Percentiles rank a stretch among this genome's conserved stretches.
phyloP scores from a whole-genome alignment of 2,113 vertebrate genomes.

The Megaptera novaeangliae region DNA sequence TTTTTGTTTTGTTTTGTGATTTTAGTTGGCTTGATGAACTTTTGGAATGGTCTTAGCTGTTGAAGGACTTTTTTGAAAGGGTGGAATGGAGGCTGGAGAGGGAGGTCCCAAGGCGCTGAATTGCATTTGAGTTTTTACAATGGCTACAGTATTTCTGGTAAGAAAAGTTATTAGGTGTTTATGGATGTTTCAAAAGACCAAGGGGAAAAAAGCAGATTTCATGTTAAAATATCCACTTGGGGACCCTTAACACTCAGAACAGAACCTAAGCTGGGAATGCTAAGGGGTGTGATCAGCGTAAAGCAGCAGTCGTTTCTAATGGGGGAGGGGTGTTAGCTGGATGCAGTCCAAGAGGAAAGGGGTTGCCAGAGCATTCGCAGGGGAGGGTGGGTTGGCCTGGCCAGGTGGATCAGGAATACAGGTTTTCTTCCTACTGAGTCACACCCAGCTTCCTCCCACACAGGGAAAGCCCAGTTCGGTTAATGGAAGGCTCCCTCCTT shows the following conservation, averaged over 20 bases:
- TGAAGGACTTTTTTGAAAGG: background rate
- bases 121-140: slow-evolving; percentile 46
- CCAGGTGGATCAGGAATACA: background rate
- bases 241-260: slow-evolving; percentile 70
- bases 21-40: slow-evolving; percentile 12
- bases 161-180: slow-evolving; percentile 78
- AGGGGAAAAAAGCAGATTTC: slow-evolving; percentile 56
- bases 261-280: slow-evolving; percentile 57
- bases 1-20: slow-evolving; percentile 45
- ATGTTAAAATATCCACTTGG: slow-evolving; percentile 63
- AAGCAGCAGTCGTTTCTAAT: slow-evolving; percentile 24
- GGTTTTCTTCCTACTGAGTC: background rate
- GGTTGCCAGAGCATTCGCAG: background rate
- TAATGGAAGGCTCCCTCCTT: background rate
- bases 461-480: background rate
- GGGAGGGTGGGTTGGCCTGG: background rate
- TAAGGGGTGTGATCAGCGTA: slow-evolving; percentile 26
- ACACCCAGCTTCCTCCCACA: background rate
- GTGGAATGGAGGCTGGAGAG: background rate
- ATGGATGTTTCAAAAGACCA: slow-evolving; percentile 73
- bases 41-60: slow-evolving; percentile 31
- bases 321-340: background rate
- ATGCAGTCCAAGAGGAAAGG: background rate
- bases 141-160: slow-evolving; percentile 72
- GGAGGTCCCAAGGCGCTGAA: background rate